Evolutionary conservation across 2,888 invertebrate genomes (phyloP).

Genomic region (Nematopogon swammerdamellus): DNA sequence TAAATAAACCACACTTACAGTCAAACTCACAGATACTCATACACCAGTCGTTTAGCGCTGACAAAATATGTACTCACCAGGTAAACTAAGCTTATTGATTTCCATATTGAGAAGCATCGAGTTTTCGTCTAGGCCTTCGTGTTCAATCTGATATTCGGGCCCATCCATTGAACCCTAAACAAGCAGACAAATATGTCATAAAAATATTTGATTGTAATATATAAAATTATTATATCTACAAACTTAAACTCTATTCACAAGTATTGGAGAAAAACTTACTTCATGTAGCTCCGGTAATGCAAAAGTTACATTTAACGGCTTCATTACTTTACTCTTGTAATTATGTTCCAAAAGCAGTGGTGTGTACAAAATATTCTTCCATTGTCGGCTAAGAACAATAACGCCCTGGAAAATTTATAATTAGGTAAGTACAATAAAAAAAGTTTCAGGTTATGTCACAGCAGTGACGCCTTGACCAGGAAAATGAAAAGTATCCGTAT

Average conservation of each 20-base stretch:
- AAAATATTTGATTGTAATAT: too few species aligned
- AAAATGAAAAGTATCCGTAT: too few species aligned
- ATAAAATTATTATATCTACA: too few species aligned
- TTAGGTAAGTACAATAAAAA: too few species aligned
- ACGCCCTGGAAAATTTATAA: constrained; percentile 70
- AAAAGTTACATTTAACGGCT: constrained; percentile 85
- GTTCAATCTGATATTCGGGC: constrained; percentile 42
- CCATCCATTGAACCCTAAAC: constrained; percentile 48
- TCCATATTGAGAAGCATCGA: constrained; percentile 46
- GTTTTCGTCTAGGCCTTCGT: constrained; percentile 42
- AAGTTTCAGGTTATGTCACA: too few species aligned
- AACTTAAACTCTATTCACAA: not conserved
- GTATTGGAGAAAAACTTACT: constrained; percentile 38
- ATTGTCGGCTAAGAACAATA: constrained; percentile 93
- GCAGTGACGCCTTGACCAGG: too few species aligned
- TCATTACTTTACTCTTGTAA: constrained; percentile 78
- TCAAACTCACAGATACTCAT: not conserved
- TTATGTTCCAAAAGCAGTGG: constrained; percentile 87
- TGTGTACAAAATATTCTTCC: constrained; percentile 95
- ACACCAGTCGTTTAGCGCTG: not conserved
- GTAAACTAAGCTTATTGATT: constrained; percentile 31
- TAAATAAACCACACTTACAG: too few species aligned
- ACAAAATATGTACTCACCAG: constrained; percentile 20
- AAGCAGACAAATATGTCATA: too few species aligned
- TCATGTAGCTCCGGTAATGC: constrained; percentile 81